phyloP scores from a whole-genome alignment of 2,797 vertebrate genomes.

The Pachyuromys duprasi region DNA sequence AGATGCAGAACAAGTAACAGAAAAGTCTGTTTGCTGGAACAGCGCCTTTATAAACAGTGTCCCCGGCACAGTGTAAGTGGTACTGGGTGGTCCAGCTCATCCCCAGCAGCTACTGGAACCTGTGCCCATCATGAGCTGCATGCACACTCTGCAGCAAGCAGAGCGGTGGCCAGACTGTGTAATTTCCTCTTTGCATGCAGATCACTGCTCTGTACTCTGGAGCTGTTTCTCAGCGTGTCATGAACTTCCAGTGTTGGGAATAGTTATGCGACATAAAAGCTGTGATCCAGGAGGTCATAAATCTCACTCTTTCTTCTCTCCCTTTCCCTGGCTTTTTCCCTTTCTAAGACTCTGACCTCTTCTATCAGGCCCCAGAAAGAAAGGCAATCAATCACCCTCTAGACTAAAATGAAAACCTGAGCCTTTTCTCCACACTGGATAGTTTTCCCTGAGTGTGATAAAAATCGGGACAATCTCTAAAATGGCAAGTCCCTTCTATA shows the following conservation, averaged over 20 bases:
- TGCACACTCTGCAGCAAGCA: not conserved
- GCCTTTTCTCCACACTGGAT: conserved; percentile 66
- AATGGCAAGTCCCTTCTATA: conserved; percentile 38
- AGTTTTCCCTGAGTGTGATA: conserved; percentile 73
- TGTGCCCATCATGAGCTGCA: accelerated
- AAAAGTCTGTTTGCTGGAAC: conserved; percentile 59
- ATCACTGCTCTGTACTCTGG: conserved; percentile 39
- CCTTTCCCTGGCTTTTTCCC: conserved; percentile 80
- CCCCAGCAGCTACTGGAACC: not conserved
- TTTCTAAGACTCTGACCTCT: conserved; percentile 80
- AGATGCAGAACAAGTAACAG: not conserved
- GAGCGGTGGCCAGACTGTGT: not conserved
- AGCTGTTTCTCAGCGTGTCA: conserved; percentile 49
- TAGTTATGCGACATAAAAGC: conserved; percentile 76
- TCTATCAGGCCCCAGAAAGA: conserved; percentile 77
- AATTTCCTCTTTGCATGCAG: conserved; percentile 24
- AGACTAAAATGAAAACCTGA: conserved; percentile 85
- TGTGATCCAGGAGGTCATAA: conserved; percentile 81
- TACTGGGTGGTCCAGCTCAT: conserved; percentile 71
- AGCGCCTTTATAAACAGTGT: conserved; percentile 59
- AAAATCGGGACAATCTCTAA: conserved; percentile 79
- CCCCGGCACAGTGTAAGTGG: not conserved
- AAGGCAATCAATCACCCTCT: conserved; percentile 77
- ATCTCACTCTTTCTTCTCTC: conserved; percentile 81
- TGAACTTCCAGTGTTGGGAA: conserved; percentile 63